These are phyloP conservation scores for Hydrozoanthus gracilis DNA, from an alignment of 92 coral and sea anemone species.

Conservation along the genomic window DNA sequence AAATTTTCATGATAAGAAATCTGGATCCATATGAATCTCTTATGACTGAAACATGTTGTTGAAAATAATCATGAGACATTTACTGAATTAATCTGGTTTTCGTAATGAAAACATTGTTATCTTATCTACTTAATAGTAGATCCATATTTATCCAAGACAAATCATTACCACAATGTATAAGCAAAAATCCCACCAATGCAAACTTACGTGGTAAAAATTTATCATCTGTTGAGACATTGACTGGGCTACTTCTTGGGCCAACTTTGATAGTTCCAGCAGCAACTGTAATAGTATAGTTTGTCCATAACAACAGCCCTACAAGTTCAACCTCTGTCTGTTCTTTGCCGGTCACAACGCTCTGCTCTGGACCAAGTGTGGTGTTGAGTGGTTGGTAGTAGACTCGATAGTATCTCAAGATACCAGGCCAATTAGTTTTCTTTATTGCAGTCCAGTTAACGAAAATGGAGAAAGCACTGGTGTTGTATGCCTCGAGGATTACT, in stretches of 20 bases:
- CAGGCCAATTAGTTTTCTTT: not conserved
- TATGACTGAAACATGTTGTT: no score
- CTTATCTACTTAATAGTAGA: no score
- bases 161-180: no score
- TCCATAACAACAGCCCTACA: not conserved
- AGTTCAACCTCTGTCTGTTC: not conserved
- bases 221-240: slow-evolving; percentile 24
- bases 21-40: no score
- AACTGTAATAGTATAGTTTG: slow-evolving; percentile 12
- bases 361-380: slow-evolving; percentile 5
- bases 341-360: not conserved
- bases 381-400: slow-evolving; percentile 13
- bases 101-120: no score
- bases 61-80: no score
- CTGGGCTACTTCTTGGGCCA: slow-evolving; percentile 32
- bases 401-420: slow-evolving; percentile 38
- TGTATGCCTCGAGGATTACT: slow-evolving; percentile 1
- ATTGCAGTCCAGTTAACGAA: slow-evolving; percentile 40
- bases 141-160: no score
- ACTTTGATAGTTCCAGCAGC: slow-evolving; percentile 28
- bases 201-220: slow-evolving; percentile 29
- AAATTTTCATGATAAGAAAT: no score
- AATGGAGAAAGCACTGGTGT: slow-evolving; percentile 39
- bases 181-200: no score
- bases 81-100: no score